Conservation (phyloP, 2,113 vertebrate genomes). For the Tyto alba region DNA sequence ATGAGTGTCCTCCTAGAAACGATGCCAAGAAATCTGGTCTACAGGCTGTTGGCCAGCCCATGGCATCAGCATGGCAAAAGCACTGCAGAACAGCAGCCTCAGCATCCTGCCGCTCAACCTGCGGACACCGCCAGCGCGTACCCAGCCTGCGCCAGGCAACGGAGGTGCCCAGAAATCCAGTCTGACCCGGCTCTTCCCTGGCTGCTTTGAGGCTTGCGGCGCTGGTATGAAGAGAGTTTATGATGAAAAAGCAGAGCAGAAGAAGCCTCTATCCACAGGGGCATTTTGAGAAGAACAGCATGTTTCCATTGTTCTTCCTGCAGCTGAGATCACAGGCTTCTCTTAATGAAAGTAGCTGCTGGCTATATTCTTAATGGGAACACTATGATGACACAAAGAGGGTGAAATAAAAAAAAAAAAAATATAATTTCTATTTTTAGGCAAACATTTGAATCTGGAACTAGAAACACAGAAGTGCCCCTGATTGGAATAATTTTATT, state of each 20-base stretch:
- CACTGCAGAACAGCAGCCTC: not conserved
- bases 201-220: not conserved
- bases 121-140: fast-evolving
- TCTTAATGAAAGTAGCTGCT: conserved; percentile 29
- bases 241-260: conserved; percentile 36
- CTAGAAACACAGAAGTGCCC: not conserved
- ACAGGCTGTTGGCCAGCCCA: not conserved
- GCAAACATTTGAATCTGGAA: conserved; percentile 13
- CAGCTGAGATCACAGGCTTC: conserved; percentile 33
- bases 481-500: not conserved
- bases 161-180: not conserved
- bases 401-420: not conserved
- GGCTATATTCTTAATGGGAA: conserved; percentile 40
- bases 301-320: conserved; percentile 48
- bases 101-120: not conserved
- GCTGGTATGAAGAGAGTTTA: not conserved
- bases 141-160: not conserved
- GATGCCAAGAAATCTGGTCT: not conserved
- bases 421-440: conserved; percentile 17
- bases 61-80: not conserved
- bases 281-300: conserved; percentile 33
- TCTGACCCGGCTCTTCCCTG: not conserved
- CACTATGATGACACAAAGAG: not conserved
- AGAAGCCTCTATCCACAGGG: conserved; percentile 18
- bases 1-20: not conserved